Evolutionary conservation across 30 jellyfish, hydroid and myxozoan genomes (phyloP).

Genomic region (Chironex yamaguchii): DNA sequence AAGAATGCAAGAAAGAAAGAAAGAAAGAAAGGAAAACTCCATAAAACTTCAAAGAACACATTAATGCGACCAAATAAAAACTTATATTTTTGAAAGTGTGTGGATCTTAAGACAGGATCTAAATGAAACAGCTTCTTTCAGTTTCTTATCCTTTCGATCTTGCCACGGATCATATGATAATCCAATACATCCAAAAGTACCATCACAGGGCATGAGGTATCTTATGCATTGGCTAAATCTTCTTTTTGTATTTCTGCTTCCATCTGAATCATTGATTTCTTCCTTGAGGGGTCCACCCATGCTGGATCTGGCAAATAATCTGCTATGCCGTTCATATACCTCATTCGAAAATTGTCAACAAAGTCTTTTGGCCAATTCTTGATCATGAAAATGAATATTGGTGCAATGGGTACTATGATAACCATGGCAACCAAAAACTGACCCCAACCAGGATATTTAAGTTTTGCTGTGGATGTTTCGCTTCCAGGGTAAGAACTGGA

Average conservation of each 20-base stretch:
- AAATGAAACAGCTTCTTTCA: too few relatives aligned
- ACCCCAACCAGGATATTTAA: constrained; percentile 91
- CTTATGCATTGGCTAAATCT: background rate
- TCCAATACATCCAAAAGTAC: too few relatives aligned
- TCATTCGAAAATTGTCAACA: background rate
- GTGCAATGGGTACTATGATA: constrained; percentile 69
- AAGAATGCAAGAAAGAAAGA: too few relatives aligned
- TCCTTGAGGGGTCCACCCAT: constrained; percentile 74
- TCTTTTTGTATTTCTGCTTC: constrained; percentile 43
- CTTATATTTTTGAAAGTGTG: too few relatives aligned
- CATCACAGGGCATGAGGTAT: too few relatives aligned
- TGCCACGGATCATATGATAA: too few relatives aligned
- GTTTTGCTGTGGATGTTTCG: constrained; percentile 55
- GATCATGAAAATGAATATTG: constrained; percentile 63
- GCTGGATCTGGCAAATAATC: constrained; percentile 83
- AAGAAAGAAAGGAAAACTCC: too few relatives aligned
- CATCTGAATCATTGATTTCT: constrained; percentile 69
- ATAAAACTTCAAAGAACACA: too few relatives aligned
- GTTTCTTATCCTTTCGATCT: too few relatives aligned
- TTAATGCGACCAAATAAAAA: too few relatives aligned
- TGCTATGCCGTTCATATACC: background rate
- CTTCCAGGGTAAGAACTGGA: constrained; percentile 61
- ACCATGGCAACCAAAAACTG: constrained; percentile 77
- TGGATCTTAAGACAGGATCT: too few relatives aligned
- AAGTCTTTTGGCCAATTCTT: background rate